These are phyloP conservation scores for Pitangus sulphuratus DNA, from an alignment of 2,797 vertebrate species.

Conservation along the genomic window DNA sequence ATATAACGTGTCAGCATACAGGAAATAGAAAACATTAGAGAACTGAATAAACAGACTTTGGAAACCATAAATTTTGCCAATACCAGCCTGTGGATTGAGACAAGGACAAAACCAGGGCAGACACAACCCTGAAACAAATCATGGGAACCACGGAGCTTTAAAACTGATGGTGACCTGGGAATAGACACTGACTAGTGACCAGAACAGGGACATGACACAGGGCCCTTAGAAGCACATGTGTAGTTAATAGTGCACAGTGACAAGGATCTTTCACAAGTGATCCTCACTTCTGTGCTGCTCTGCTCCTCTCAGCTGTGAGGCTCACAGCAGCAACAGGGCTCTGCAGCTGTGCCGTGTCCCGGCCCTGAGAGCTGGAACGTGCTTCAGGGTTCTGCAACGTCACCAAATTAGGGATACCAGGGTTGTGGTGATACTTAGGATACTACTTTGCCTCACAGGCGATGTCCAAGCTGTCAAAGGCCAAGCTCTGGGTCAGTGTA, in stretches of 20 bases:
- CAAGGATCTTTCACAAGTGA: background rate
- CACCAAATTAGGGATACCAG: background rate
- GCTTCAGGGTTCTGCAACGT: background rate
- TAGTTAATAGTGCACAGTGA: background rate
- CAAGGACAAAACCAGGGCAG: background rate
- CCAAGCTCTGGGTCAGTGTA: background rate
- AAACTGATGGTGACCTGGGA: background rate
- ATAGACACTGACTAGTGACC: background rate
- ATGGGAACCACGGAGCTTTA: background rate
- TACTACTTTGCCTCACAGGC: background rate
- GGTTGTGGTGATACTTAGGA: background rate
- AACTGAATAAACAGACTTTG: background rate
- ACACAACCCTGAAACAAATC: background rate
- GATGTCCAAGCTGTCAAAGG: background rate
- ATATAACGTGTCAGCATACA: background rate
- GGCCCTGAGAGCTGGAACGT: background rate
- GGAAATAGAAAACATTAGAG: background rate
- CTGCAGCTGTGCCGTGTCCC: background rate
- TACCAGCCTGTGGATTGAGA: background rate
- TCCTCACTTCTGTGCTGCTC: background rate
- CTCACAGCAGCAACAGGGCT: background rate
- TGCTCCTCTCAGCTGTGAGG: background rate
- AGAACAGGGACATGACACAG: background rate
- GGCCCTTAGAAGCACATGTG: accelerated
- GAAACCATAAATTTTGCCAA: background rate